Percentiles rank a stretch among this genome's conserved stretches.
Conservation (phyloP, 2,797 vertebrate species). For the Macrochelys suwanniensis region DNA sequence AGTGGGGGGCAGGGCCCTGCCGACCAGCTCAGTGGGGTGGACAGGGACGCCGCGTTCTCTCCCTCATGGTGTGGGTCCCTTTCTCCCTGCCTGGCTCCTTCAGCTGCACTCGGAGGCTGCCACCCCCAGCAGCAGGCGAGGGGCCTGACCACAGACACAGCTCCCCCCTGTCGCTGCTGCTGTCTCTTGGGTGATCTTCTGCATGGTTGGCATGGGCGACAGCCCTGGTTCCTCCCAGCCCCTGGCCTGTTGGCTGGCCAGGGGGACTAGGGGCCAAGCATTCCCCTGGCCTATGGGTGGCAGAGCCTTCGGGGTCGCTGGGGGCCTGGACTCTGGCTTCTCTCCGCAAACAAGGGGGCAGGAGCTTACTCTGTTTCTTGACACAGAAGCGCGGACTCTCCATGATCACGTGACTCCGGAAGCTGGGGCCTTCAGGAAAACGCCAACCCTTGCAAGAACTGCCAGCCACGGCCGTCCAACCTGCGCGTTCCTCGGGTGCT, state of each 20-base stretch:
- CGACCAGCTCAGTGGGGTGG: accelerated
- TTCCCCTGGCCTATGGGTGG: background rate
- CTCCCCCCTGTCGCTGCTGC: no score
- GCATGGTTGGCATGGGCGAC: slow-evolving; percentile 39
- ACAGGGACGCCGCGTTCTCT: no score
- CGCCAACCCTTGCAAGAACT: background rate
- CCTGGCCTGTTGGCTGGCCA: background rate
- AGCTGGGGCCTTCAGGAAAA: background rate
- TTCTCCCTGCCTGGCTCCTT: background rate
- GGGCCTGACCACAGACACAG: background rate
- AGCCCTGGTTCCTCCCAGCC: background rate
- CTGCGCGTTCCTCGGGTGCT: no score
- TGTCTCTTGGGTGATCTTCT: slow-evolving; percentile 61
- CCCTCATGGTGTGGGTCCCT: no score
- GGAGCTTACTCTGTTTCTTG: background rate
- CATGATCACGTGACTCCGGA: background rate
- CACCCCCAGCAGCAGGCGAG: background rate
- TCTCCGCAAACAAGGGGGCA: background rate
- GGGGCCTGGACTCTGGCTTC: background rate
- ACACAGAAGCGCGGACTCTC: background rate
- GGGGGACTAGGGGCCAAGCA: background rate
- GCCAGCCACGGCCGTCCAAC: background rate
- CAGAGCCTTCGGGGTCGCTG: background rate
- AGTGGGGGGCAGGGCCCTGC: accelerated
- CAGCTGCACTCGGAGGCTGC: background rate